Evolutionary conservation across 2,888 invertebrate species (phyloP), one percentile per base, ranked within the genome.

Genomic region (Drosophila longiperda): DNA sequence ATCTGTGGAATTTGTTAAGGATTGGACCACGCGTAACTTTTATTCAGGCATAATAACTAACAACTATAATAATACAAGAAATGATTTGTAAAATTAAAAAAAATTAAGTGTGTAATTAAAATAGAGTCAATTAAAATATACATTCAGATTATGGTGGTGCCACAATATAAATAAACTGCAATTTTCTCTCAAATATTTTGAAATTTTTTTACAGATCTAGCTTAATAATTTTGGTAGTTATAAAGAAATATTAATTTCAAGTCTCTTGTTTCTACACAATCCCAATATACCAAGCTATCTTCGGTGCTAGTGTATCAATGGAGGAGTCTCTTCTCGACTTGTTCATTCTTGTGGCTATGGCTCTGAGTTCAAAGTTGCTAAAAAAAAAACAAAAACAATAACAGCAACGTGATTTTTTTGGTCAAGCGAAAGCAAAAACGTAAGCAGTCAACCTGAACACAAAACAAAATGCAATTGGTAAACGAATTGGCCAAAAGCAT

Each of bases 361-460:
- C n/a, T n/a, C n/a, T n/a, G n/a, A n/a, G n/a, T n/a, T n/a, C n/a
- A n/a, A 34, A 50, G 55, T 54, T 72, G 72, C 29, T 40, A 52
- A 71, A 59, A 52, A 71, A 59, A 62, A 23, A 20, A 26, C 20
- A 8, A 53, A 20, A 34, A 23, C 33, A 34, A 36, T 9, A 34
- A 20, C 20, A 54, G 26, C 26, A 40, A 67, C 62, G 66, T 76
- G 78, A 77, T 77, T 75, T 55, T 38, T 62, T 38, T 59, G 75
- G 75, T 75, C 75, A 78, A 78, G 78, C 73, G 78, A 78, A 78
- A 78, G 82, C 78, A 82, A 78, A 75, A 72, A 49, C 58, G 70
- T 57, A 26, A 77, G 61, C 38, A 23, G 50, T 15, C 75, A 68
- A 55, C 72, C 67, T 58, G 64, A 75, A 67, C 80, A 61, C 26